phyloP scores from a whole-genome alignment of 2,797 vertebrate species.

The Tinamus major region DNA sequence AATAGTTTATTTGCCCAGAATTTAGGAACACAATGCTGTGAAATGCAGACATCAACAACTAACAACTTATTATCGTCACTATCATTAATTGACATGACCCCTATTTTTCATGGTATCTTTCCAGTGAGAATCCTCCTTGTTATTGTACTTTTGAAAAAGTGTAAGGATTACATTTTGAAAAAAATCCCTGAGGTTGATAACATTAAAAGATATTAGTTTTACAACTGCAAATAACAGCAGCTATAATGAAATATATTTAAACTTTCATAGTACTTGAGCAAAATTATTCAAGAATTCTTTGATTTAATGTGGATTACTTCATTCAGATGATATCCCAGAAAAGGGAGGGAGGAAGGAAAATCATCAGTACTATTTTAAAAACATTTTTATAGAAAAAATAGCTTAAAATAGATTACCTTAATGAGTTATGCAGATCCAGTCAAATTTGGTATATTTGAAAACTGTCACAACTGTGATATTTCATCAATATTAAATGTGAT shows the following conservation, averaged over 20 bases:
- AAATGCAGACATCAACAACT: not conserved
- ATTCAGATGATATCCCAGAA: not conserved
- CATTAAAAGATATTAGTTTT: not conserved
- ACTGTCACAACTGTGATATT: not conserved
- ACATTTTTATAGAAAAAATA: not conserved
- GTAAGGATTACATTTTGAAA: not conserved
- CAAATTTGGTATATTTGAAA: slow-evolving; percentile 43
- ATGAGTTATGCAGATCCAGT: not conserved
- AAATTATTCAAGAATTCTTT: not conserved
- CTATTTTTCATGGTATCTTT: not conserved
- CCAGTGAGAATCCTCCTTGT: not conserved
- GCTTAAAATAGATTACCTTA: not conserved
- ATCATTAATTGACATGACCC: not conserved
- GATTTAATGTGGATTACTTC: not conserved
- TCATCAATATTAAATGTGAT: not conserved
- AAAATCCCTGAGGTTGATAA: not conserved
- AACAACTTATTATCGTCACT: not conserved
- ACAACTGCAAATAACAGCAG: not conserved
- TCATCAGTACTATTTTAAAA: not conserved
- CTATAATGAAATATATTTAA: not conserved
- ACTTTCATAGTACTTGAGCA: not conserved
- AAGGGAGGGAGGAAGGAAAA: not conserved
- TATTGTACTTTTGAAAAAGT: not conserved
- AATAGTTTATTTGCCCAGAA: not conserved
- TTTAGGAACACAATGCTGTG: not conserved